Evolutionary conservation across 2,888 invertebrate species (phyloP).

Genomic region (Bedellia somnulentella): DNA sequence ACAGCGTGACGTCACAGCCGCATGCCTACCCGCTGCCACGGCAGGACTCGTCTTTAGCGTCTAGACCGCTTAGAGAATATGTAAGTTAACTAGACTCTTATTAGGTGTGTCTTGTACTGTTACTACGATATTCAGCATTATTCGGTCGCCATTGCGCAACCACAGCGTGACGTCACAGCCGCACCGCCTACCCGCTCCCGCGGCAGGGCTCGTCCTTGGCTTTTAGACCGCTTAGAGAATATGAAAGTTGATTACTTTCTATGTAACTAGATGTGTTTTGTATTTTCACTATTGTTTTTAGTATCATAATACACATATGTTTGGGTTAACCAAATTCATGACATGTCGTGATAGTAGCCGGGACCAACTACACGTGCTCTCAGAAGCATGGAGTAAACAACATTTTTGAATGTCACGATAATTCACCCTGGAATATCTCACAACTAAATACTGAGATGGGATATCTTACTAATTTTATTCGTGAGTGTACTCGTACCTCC

Average conservation of each 20-base stretch:
- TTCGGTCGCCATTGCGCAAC: conserved; percentile 69
- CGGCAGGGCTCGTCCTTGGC: conserved; percentile 60
- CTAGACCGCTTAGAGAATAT: conserved; percentile 72
- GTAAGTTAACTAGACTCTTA: conserved; percentile 54
- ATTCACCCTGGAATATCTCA: too few species aligned
- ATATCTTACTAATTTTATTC: too few species aligned
- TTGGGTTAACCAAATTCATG: too few species aligned
- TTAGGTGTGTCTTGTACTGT: conserved; percentile 4
- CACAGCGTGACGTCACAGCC: conserved; percentile 65
- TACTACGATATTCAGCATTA: background rate
- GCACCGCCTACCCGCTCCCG: conserved; percentile 47
- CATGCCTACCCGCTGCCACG: conserved; percentile 53
- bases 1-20: conserved; percentile 63
- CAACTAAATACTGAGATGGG: too few species aligned
- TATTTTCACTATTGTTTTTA: conserved; percentile 1
- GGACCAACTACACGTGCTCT: too few species aligned
- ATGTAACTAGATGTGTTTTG: background rate
- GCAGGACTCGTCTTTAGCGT: conserved; percentile 61
- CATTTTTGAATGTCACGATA: too few species aligned
- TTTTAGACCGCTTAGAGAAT: conserved; percentile 72
- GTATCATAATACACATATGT: too few species aligned
- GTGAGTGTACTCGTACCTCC: too few species aligned
- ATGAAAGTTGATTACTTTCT: conserved; percentile 61
- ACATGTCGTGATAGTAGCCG: too few species aligned
- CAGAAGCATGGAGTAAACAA: too few species aligned